Base-by-base conservation (phyloP, 2,888 invertebrate species). In the Barypeithes pellucidus region DNA sequence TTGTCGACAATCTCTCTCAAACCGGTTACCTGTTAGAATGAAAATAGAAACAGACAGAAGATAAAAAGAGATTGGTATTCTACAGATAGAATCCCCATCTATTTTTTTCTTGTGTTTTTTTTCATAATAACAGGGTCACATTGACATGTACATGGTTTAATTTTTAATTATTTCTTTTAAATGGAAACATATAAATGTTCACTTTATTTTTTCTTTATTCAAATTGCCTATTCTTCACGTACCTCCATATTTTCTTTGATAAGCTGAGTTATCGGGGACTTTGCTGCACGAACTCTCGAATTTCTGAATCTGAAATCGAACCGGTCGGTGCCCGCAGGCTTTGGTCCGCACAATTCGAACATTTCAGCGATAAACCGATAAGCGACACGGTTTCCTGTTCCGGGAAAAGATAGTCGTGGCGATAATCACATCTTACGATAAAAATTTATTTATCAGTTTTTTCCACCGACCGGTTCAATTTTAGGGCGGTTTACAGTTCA, bases 331-430 rank as follows among this genome's bases (percentile, higher is more conserved):
- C 20, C 36, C 39, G 36, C 59, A 36, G 29, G 14, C 36, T 36
- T 18, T 43, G 11, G n/a, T 43, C 41, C 5, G 43, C 41, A 20
- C 9, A 11, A 41, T 43, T 22, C 22, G 8, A 41, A 60, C 14
- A 60, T 60, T 60, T 60, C 41, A 60, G 41, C 60, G 43, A 60
- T 60, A 43, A 59, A 60, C 60, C 24, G 43, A 60, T 41, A 60
- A 41, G 43, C 39, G 4, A n/a, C 60, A 18, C 36, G 0, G 41
- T 43, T 60, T 24, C 39, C 59, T 39, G 36, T 59, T 59, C n/a
- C 36, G 16, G 20, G 3, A 43, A 22, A 22, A 41, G 59, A 59
- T 59, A 39, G 18, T 18, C 12, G 24, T 60, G 39, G 1, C n/a
- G 43, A 41, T 60, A 60, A 14, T 41, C 22, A 14, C 24, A 39